These are phyloP conservation scores for Morone chrysops DNA, from an alignment of 2,113 vertebrate species.

Conservation along the genomic window DNA sequence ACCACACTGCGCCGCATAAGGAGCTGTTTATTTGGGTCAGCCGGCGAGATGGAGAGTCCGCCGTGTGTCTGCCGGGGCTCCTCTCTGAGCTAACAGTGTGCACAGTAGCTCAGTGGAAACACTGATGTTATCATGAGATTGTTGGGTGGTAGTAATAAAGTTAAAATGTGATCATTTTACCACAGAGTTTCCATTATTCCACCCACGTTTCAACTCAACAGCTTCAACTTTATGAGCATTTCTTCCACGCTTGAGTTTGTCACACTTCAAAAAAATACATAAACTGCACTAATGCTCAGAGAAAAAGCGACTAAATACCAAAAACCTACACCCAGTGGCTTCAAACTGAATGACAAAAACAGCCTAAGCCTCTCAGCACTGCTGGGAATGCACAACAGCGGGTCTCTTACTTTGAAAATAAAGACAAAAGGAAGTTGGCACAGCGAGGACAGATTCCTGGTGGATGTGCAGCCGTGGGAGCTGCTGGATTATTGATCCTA, in stretches of 20 bases:
- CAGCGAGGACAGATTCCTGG: conserved; percentile 21
- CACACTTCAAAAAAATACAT: neutral
- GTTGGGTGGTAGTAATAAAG: conserved; percentile 4
- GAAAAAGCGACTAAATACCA: too few species aligned
- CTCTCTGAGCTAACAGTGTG: neutral
- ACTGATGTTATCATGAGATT: neutral
- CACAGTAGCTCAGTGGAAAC: neutral
- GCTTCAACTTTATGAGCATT: neutral
- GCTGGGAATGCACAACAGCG: neutral
- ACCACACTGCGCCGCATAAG: conserved; percentile 14
- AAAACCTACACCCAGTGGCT: too few species aligned
- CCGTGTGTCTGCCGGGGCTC: conserved; percentile 1
- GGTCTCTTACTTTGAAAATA: conserved; percentile 18
- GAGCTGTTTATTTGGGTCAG: conserved; percentile 71
- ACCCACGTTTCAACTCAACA: neutral
- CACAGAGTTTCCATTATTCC: conserved; percentile 20
- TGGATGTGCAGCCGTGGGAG: conserved; percentile 23
- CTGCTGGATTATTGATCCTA: conserved; percentile 34
- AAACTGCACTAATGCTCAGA: too few species aligned
- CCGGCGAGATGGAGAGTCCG: conserved; percentile 11
- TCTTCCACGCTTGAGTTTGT: neutral
- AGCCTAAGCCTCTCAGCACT: neutral
- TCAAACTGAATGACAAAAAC: neutral
- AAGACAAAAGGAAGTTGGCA: conserved; percentile 35
- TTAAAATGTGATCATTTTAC: conserved; percentile 6